Conservation (phyloP, 2,113 vertebrate genomes). For the Neolamprologus cancellatus region DNA sequence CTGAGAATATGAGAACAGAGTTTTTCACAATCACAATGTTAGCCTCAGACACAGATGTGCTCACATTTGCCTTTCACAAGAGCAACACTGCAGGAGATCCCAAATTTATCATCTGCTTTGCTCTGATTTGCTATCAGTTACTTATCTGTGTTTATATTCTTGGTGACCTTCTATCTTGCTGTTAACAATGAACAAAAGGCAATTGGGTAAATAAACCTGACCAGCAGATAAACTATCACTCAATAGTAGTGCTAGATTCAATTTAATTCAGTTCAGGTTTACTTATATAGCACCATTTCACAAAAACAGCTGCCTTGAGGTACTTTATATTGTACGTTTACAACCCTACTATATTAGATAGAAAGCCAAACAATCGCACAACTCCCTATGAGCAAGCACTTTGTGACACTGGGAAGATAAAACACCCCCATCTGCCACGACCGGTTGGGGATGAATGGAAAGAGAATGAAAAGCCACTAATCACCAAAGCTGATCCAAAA, state of each 20-base stretch:
- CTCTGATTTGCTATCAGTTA: background rate
- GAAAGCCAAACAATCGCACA: background rate
- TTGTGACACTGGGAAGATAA: background rate
- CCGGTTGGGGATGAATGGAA: background rate
- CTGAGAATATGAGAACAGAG: background rate
- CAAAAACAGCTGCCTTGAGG: background rate
- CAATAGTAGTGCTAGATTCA: background rate
- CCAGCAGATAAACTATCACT: background rate
- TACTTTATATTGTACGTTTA: background rate
- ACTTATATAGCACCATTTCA: background rate
- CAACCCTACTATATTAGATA: background rate
- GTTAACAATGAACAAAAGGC: background rate
- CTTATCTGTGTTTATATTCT: background rate
- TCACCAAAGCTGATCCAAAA: background rate
- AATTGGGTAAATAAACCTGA: background rate
- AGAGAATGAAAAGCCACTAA: background rate
- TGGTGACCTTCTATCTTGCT: background rate
- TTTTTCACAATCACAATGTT: background rate
- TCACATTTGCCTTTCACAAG: background rate
- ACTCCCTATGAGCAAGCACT: background rate
- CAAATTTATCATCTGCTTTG: background rate
- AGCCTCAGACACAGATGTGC: background rate
- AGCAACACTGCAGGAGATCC: background rate
- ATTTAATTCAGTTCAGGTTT: background rate
- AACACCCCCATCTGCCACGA: background rate